Base-by-base conservation (phyloP, 1,140 invertebrate species). In the Saxidomus purpurata region DNA sequence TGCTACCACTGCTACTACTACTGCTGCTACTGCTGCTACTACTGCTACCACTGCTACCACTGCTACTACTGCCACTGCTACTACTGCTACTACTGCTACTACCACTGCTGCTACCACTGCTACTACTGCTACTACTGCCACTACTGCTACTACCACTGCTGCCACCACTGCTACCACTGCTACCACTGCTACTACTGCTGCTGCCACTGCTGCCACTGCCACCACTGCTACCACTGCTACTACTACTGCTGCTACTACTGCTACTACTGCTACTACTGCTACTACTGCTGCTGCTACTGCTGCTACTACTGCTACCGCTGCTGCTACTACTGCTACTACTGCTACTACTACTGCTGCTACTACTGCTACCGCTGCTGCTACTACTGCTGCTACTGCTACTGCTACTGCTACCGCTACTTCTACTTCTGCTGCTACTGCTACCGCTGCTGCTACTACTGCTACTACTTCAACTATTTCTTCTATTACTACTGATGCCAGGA, bases 251-350 rank as follows among this genome's bases (percentile, higher is more conserved):
- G 67, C 1, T 71, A 71, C 67, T 71, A 34, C 67, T 34, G 31
- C 19, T 71, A 17, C 0, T 71, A 71, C 3, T 71, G 2, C 67
- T 34, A 2, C 2, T 71, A 3, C 6, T 34, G 31, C 67, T 71
- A 34, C 67, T 17, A 34, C 1, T 71, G 31, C 67, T 34, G 31
- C 31, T 71, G 3, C 31, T 34, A 34, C 67, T 69, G 28, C 67
- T 17, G 28, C 67, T 69, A 31, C 31, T 69, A 31, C 28, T 69
- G 13, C 67, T 69, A 31, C 19, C 28, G 31, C 13, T 69, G 28
- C 67, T 69, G 28, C 67, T 69, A 69, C 67, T n/a, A n/a, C n/a
- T n/a, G n/a, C n/a, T n/a, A n/a, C n/a, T n/a, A 31, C 67, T 19
- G 28, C 67, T 69, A 69, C 28, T 69, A 28, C 28, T 69, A 69